Base-by-base conservation (phyloP, 2,113 vertebrate species). In the Sander lucioperca region DNA sequence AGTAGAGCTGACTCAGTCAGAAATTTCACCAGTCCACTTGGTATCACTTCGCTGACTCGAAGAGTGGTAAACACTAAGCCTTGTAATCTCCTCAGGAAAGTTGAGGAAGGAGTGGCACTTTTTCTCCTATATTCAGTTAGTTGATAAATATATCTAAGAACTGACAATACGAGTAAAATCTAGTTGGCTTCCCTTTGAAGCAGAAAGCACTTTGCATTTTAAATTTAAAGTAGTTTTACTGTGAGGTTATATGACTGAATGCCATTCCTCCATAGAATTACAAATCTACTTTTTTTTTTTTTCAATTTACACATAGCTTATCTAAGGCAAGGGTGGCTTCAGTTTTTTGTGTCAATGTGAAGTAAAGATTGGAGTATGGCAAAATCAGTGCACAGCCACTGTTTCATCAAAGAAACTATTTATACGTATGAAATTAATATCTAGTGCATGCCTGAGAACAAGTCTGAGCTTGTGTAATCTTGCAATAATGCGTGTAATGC, bases 31-130 rank as follows among this genome's bases (percentile, higher is more conserved):
- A 48, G 82, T 77, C 51, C 23, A 21, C 63, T 25, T 9, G 9
- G 66, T 83, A 64, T 73, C 66, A n/a, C 66, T 48, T 6, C 10
- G 57, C 73, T 87, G 86, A 86, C 25, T 88, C 86, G 80, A 45
- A 59, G 30, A 36, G 47, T 16, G 54, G 53, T 66, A 80, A 82
- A 79, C 50, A 69, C 43, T 84, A 39, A 65, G 67, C 53, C 18
- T 73, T 65, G 43, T 63, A 14, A 57, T 59, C 48, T 61, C 1
- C 1, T 78, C 23, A 82, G 12, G 14, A 74, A 61, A 74, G 51
- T 43, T 59, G 36, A 84, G n/a, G 48, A 69, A 67, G 62, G 62
- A 63, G 39, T 30, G 4, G 1, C 14, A n/a, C 30, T 3, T 27
- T 74, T 65, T 74, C 6, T 51, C 23, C 15, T 6, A 1, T 78